Evolutionary conservation across 2,797 vertebrate species (phyloP), one percentile per base, ranked within the genome.

Genomic region (Rhynchotus rufescens): DNA sequence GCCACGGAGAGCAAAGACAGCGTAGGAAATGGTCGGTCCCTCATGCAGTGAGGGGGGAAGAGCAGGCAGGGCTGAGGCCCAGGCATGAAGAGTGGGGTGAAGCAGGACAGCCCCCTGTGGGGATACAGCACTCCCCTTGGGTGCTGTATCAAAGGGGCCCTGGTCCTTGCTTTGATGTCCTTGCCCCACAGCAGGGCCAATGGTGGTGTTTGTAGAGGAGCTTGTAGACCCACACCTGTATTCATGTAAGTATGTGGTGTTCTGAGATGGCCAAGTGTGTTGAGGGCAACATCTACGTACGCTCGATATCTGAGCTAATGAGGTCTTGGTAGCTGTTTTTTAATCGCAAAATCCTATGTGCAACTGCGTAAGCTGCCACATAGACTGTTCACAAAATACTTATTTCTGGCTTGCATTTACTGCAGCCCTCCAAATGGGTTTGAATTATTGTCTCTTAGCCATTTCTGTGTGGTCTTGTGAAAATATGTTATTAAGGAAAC

Each of bases 101-200:
- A 30, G 23, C 3, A 1, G 19, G 42, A 13, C 23, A 8, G 22
- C 2, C 40, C 13, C 19, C 32, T 15, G n/a, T n/a, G n/a, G n/a
- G n/a, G n/a, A n/a, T n/a, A n/a, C n/a, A n/a, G n/a, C n/a, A n/a
- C n/a, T n/a, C n/a, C n/a, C 19, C 32, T 15, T 3, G 36, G 52
- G 16, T 4, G 0, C 3, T 17, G 7, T 44, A 67, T 6, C 42
- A 44, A 2, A 8, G 44, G 38, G 17, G 23, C 32, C 11, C 47
- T 26, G 12, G 16, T 4, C 59, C 69, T 16, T 6, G 7, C 22
- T 69, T 26, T 20, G 4, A 66, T 42, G 51, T n/a, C 47, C 5
- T 14, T 38, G 51, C 51, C 30, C 2, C 22, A 23, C 15, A 1
- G 15, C 2, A 1, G 1, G 7, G 12, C 2, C 15, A 22, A 9